phyloP scores from a whole-genome alignment of 2,113 vertebrate genomes.

The Tichodroma muraria region DNA sequence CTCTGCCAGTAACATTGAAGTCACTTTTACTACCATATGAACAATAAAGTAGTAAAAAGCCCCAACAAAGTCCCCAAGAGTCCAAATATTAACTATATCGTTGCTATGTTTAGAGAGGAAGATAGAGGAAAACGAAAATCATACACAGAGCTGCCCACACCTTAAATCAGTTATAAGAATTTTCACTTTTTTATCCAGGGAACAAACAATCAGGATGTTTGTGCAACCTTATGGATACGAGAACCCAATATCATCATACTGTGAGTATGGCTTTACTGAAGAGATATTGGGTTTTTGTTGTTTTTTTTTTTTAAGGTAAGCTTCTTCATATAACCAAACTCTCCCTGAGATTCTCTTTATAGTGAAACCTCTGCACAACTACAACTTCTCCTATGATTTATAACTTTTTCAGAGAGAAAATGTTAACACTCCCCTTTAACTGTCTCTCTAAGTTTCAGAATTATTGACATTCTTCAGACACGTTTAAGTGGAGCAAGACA shows the following conservation, averaged over 20 bases:
- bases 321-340: background rate
- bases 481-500: background rate
- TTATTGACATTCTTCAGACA: background rate
- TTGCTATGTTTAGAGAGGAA: background rate
- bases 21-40: background rate
- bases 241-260: background rate
- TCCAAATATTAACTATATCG: background rate
- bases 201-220: background rate
- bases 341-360: background rate
- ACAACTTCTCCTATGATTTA: background rate
- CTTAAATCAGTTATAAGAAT: background rate
- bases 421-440: background rate
- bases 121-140: background rate
- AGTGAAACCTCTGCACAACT: background rate
- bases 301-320: background rate
- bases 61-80: background rate
- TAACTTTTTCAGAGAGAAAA: background rate
- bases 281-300: background rate
- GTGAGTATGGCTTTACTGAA: background rate
- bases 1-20: background rate
- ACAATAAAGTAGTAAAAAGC: background rate
- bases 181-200: background rate
- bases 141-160: background rate
- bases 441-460: background rate
- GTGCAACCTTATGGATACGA: background rate